Evolutionary conservation across 1,140 invertebrate genomes (phyloP), one percentile per base, ranked within the genome.

Genomic region (Pemphigus obesinymphae): DNA sequence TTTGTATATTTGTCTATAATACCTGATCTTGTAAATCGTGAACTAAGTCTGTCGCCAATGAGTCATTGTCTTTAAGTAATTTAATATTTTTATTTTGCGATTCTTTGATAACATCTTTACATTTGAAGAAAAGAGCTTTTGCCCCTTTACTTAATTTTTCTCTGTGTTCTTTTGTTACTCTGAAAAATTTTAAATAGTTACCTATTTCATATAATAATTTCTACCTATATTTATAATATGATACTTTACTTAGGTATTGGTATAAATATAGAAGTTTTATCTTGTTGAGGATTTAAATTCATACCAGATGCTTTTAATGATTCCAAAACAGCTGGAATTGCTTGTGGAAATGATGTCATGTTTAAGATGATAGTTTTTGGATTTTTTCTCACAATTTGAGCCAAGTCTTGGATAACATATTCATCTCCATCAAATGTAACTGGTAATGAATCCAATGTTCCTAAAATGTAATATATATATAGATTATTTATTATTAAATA

Each of bases 231-330:
- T n/a, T n/a, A n/a, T 82, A 83, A 75, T 84, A 82, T 48, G 11
- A 82, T n/a, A 70, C 86, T 88, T 89, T 90, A 94, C 93, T 96
- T 97, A 15, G 96, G 96, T 84, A 96, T 90, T 45, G 94, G 93
- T 78, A 98, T 89, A 88, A 92, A 97, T 61, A 98, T 86, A 2
- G 92, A 94, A 20, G 94, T 97, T 45, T 96, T 96, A 86, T 98
- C 96, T 87, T 97, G 95, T 86, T 98, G 96, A 0, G 96, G 96
- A 89, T 96, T 97, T 37, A 98, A 88, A 87, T 97, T 97, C 89
- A 98, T 91, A 70, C 95, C 95, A 83, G 95, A 95, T 58, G 90
- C 90, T 37, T 88, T 84, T 37, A 98, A 90, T 7, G 93, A 91
- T 84, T 92, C 91, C 29, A 97, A 83, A 15, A 94, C 92, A 84